phyloP scores from a whole-genome alignment of 2,113 vertebrate genomes.

The Rhabdornis inornatus region DNA sequence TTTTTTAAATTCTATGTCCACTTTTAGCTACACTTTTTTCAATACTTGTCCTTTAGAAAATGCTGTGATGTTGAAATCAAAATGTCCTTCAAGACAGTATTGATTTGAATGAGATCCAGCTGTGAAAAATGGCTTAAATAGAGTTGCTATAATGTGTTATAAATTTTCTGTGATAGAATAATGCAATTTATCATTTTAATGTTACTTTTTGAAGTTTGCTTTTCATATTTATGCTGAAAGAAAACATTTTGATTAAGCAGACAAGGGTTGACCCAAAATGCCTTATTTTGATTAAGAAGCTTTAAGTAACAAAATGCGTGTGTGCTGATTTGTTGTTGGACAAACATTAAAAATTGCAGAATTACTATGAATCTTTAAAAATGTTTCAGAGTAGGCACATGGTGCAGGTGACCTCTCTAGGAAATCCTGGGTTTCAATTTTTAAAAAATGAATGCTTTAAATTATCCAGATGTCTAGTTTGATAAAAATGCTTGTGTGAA shows the following conservation, averaged over 20 bases:
- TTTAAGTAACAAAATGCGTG: neutral
- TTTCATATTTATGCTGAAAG: neutral
- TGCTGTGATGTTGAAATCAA: slow-evolving; percentile 3
- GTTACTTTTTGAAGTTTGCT: slow-evolving; percentile 4
- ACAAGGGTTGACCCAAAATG: neutral
- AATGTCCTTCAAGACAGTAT: neutral
- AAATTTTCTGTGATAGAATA: slow-evolving; percentile 1
- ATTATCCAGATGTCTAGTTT: neutral
- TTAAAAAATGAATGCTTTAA: neutral
- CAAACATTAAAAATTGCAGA: neutral
- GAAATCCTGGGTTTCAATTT: neutral
- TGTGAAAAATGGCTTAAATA: slow-evolving; percentile 35
- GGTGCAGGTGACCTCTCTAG: neutral
- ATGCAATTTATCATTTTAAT: slow-evolving; percentile 10
- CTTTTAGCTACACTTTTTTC: neutral
- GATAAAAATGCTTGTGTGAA: neutral
- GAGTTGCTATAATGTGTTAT: neutral
- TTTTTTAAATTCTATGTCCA: neutral
- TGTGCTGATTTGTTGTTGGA: neutral
- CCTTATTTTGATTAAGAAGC: neutral
- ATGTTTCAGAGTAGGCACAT: neutral
- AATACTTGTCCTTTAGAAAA: neutral
- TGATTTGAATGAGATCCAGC: neutral
- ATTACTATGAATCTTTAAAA: neutral
- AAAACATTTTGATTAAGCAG: slow-evolving; percentile 12